phyloP scores from a whole-genome alignment of 1,140 invertebrate genomes.

The Geopemphigus sp. region DNA sequence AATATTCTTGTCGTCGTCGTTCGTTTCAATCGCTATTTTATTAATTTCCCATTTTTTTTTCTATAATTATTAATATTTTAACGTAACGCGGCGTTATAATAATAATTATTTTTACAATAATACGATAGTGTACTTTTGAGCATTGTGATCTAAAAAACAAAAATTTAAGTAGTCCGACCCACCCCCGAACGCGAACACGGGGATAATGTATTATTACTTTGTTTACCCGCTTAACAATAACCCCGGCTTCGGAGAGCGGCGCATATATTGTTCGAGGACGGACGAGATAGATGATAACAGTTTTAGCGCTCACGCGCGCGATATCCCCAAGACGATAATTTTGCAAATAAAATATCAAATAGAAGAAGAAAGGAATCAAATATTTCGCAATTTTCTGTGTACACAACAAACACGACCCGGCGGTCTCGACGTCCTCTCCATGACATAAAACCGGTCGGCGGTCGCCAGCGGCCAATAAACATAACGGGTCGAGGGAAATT shows the following conservation, averaged over 20 bases:
- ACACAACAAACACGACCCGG: not conserved
- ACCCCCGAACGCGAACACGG: no score
- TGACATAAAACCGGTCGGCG: constrained; percentile 28
- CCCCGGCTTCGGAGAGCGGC: not conserved
- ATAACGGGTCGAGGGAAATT: constrained; percentile 25
- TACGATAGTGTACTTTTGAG: no score
- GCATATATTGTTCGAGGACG: not conserved
- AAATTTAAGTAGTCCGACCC: no score
- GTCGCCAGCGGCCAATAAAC: constrained; percentile 42
- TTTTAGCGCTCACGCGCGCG: not conserved
- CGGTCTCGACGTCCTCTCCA: not conserved
- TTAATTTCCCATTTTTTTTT: no score
- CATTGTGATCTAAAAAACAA: no score
- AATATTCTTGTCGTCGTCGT: no score
- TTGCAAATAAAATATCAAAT: constrained; percentile 33
- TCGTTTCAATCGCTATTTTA: no score
- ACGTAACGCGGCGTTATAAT: no score
- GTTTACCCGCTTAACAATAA: not conserved
- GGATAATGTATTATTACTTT: no score
- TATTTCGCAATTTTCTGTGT: constrained; percentile 9
- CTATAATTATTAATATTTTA: no score
- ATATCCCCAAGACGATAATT: constrained; percentile 17
- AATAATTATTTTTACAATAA: no score
- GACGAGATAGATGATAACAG: not conserved
- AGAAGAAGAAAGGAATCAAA: constrained; percentile 27